These are phyloP conservation scores for Aurelia aurita complex sp. Pacific DNA, from an alignment of 30 jellyfish, hydroid and myxozoan genomes.

Conservation along the genomic window DNA sequence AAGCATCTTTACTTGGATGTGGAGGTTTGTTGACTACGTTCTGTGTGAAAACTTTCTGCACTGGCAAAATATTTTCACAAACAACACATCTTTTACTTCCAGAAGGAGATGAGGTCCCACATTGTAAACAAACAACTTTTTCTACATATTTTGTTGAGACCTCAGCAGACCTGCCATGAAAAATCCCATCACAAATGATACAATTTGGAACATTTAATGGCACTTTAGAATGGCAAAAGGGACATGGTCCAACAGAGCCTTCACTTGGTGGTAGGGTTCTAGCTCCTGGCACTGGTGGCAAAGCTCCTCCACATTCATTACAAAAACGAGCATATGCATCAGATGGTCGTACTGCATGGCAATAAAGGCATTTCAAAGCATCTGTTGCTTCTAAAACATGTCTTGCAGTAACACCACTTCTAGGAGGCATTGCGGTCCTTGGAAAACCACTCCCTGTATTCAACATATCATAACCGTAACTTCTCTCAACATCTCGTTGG, in stretches of 20 bases:
- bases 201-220: constrained; percentile 72
- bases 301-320: constrained; percentile 79
- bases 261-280: constrained; percentile 44
- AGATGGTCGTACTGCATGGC: constrained; percentile 78
- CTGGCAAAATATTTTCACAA: constrained; percentile 73
- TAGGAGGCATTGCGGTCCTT: constrained; percentile 67
- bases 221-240: constrained; percentile 65
- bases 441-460: constrained; percentile 11
- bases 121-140: constrained; percentile 65
- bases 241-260: constrained; percentile 44
- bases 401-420: constrained; percentile 52
- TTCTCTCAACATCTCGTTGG: constrained; percentile 12
- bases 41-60: constrained; percentile 55
- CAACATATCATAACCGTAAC: background rate
- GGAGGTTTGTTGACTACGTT: constrained; percentile 71
- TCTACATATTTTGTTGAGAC: constrained; percentile 23
- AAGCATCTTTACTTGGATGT: constrained; percentile 73
- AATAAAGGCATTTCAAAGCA: constrained; percentile 61
- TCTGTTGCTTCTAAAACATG: constrained; percentile 39
- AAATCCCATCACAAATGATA: constrained; percentile 59
- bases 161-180: constrained; percentile 33
- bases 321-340: constrained; percentile 92
- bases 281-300: constrained; percentile 82
- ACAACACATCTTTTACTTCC: constrained; percentile 80
- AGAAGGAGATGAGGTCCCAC: constrained; percentile 83